Base-by-base conservation (phyloP, 2,888 invertebrate genomes). In the Napeogenes inachia region DNA sequence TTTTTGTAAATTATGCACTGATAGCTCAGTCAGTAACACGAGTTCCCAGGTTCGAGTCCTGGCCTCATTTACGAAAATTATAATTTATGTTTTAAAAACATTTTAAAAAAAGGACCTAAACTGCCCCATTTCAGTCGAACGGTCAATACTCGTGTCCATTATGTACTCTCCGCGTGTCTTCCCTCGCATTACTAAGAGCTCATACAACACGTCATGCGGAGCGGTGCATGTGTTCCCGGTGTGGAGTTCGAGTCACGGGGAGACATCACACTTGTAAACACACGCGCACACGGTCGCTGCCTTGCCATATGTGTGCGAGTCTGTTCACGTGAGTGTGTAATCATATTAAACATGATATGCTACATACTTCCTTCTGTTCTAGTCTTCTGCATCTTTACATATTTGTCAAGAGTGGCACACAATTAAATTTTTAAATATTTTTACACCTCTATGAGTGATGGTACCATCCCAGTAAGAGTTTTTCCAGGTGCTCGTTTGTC, bases 101-200 rank as follows among this genome's bases (percentile, higher is more conserved):
- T 13, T 50, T 3, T 2, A 10, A 21, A 50, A 50, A 50, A 50
- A 5, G 30, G 8, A 50, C 50, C 30, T 6, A 30, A 13, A 50
- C 6, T 50, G 21, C 21, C 21, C 13, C 30, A 50, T 67, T 65
- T 6, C 74, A 90, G 89, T 90, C 89, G 0, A 90, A 90, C 67
- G 89, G 89, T 2, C 87, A 87, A 57, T 75, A 84, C 57, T 73
- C 74, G 0, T 90, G 89, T 55, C 55, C 50, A 0, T 64, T 82
- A 0, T 90, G 89, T 59, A 78, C 82, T 0, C 81, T 90, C 0
- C 81, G 89, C 0, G 89, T 90, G 70, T 87, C 89, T 0, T 77
- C 77, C 0, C 71, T 72, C 0, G 75, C 79, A 0, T 78, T 84
- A 2, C 74, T 85, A 0, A 75, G 88, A 0, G 72, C 79, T 0